A percentile compares a stretch with the other conserved stretches of the same genome.
Conservation (phyloP, 2,797 vertebrate genomes). For the Sebastes trivittatus region DNA sequence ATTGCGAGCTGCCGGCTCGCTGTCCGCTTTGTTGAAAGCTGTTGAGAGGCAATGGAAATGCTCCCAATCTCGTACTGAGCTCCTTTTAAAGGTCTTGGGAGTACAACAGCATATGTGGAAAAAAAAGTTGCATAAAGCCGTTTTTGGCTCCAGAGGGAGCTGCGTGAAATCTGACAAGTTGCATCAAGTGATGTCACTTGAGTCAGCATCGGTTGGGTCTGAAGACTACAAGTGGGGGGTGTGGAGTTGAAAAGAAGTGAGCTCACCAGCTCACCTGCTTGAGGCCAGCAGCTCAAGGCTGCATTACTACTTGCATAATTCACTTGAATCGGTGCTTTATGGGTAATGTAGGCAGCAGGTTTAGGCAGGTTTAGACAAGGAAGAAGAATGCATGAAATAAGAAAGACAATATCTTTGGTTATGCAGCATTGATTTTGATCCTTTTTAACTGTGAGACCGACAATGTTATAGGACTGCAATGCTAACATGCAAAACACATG, state of each 20-base stretch:
- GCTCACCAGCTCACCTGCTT: background rate
- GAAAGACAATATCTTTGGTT: background rate
- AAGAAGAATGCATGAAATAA: background rate
- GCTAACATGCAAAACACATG: background rate
- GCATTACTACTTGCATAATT: background rate
- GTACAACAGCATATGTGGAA: background rate
- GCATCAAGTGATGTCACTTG: background rate
- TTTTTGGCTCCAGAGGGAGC: background rate
- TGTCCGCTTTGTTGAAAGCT: too few relatives aligned
- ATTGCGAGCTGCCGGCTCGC: too few relatives aligned
- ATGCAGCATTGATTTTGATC: background rate
- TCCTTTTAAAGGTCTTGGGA: too few relatives aligned
- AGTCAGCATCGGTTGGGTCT: background rate
- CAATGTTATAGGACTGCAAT: background rate
- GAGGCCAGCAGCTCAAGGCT: background rate
- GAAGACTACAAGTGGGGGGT: background rate
- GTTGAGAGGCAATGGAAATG: too few relatives aligned
- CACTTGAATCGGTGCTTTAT: background rate
- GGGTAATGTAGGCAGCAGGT: background rate
- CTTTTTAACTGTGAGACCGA: background rate
- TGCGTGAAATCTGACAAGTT: background rate
- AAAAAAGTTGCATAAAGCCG: background rate
- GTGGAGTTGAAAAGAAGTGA: too few relatives aligned
- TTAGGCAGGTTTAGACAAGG: background rate
- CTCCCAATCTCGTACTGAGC: too few relatives aligned